Evolutionary conservation across 2,888 invertebrate species (phyloP), one percentile per base, ranked within the genome.

Genomic region (Ophion ventricosus): DNA sequence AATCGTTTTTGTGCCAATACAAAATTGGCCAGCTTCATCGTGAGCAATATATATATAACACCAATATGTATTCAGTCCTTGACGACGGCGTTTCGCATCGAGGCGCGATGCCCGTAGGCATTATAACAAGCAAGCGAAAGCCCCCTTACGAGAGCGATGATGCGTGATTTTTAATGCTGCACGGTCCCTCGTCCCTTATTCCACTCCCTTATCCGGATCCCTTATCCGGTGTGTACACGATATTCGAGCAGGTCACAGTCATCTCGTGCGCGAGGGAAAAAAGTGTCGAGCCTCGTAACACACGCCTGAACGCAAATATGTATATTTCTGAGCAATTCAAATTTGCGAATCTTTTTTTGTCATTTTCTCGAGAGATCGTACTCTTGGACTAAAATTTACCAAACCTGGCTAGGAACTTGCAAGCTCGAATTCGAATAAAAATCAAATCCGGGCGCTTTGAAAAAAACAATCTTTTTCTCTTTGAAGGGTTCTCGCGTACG

Each of bases 221-320:
- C 63, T 63, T 14, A 29, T 63, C 63, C 26, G 29, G 29, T 17
- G 29, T 17, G 63, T 49, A 49, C 49, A 49, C 49, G 49, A 49
- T 49, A 17, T 49, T 49, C 49, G 49, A 49, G 49, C 49, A 49
- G 49, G 49, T 49, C 49, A 17, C 14, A 49, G 14, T 49, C 49
- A 49, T 49, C 49, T 49, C 49, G 8, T 35, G 29, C 29, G 29
- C 29, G 49, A 49, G 49, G 69, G 10, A 20, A 23, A 23, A 23
- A 56, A 72, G 57, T 72, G 75, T 86, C 86, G 80, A 80, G 74
- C 76, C 75, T 73, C 76, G 76, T 70, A 49, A 49, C 70, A 75
- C 56, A 43, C 11, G 11, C 4, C 17, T 25, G 17, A 40, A 72
- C 49, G 35, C 66, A 49, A 35, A 35, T 35, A 35, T 35, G 35